Percentiles rank a stretch among this genome's conserved stretches.
These are phyloP conservation scores for Antheraea assamensis DNA, from an alignment of 2,888 invertebrate species.

Conservation along the genomic window DNA sequence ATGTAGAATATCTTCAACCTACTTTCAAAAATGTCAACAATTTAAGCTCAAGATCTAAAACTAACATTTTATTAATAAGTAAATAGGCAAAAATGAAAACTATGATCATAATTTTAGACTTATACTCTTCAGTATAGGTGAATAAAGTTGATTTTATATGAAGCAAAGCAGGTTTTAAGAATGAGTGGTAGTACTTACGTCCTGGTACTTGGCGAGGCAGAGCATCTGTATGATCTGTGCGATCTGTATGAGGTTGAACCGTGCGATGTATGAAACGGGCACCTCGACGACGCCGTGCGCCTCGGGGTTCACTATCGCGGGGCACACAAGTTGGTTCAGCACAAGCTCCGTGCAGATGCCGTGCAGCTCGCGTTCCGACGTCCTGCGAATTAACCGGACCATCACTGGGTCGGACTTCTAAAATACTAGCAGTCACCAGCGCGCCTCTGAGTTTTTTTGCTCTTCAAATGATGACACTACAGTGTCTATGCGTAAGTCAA, in stretches of 20 bases:
- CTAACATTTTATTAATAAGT: no score
- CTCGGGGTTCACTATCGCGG: constrained; percentile 98
- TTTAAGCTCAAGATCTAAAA: no score
- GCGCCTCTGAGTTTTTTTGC: no score
- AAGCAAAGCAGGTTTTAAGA: no score
- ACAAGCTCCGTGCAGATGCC: constrained; percentile 95
- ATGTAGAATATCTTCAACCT: no score
- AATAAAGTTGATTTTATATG: no score
- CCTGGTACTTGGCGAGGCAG: constrained; percentile 92
- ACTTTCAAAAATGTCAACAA: no score
- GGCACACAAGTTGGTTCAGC: constrained; percentile 96
- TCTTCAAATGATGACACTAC: no score
- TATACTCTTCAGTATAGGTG: no score
- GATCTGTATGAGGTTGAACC: constrained; percentile 94
- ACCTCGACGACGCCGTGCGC: constrained; percentile 96
- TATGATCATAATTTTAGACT: no score
- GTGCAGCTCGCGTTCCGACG: constrained; percentile 75
- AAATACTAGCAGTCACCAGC: not conserved
- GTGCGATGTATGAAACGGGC: constrained; percentile 93
- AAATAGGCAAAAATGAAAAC: no score
- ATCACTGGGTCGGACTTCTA: not conserved
- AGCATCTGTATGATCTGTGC: constrained; percentile 97
- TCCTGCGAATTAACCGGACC: constrained; percentile 40
- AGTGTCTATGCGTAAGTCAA: no score
- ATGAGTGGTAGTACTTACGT: constrained; percentile 68